These are phyloP conservation scores for Sterrhoptilus dennistouni DNA, from an alignment of 2,113 vertebrate genomes.

Conservation along the genomic window DNA sequence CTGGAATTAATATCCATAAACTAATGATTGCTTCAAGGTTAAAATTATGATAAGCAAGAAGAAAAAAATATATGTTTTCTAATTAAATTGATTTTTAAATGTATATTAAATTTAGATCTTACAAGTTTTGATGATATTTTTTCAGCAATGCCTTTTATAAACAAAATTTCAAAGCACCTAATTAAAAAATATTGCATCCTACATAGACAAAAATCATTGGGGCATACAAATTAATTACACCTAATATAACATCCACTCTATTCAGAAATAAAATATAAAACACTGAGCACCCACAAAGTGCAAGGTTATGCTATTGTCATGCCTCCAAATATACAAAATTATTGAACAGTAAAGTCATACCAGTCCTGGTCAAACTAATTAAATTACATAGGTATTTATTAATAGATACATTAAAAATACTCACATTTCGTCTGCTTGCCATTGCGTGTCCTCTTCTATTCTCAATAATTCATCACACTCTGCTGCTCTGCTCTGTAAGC, in stretches of 20 bases:
- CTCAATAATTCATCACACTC: conserved; percentile 88
- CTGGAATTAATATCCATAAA: background rate
- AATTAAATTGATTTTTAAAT: background rate
- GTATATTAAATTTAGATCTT: background rate
- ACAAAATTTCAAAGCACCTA: background rate
- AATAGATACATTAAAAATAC: conserved; percentile 34
- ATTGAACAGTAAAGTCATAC: background rate
- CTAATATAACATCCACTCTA: background rate
- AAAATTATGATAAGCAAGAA: background rate
- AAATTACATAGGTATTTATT: background rate
- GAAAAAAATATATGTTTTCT: background rate
- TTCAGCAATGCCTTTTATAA: background rate
- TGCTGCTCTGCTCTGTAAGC: conserved; percentile 77
- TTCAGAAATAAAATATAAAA: background rate
- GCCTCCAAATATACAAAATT: background rate
- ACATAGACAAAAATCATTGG: background rate
- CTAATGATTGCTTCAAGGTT: background rate
- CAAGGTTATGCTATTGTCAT: background rate
- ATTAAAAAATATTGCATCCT: background rate
- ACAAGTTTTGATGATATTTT: background rate
- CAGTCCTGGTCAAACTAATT: background rate
- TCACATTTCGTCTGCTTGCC: conserved; percentile 81
- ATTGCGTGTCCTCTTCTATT: conserved; percentile 91
- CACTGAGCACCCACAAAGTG: background rate
- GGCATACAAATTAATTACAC: background rate